Percentiles rank a stretch among this genome's conserved stretches.
These are phyloP conservation scores for Sitta europaea DNA, from an alignment of 2,113 vertebrate species.

Conservation along the genomic window DNA sequence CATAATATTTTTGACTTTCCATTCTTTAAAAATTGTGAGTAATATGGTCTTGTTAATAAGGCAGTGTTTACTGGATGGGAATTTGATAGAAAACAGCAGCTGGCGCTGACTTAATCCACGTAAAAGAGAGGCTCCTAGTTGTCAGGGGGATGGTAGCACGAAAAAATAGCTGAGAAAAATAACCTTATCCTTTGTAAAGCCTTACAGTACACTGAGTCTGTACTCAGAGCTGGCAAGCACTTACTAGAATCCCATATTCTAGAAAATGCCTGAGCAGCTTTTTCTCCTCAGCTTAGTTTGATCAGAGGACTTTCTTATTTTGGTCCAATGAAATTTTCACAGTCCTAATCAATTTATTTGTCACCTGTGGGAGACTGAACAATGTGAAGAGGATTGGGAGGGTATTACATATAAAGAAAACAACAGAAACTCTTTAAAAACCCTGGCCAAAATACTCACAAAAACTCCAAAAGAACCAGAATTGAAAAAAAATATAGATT, in stretches of 20 bases:
- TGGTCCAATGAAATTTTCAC: neutral
- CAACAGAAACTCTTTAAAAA: neutral
- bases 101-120: neutral
- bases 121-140: neutral
- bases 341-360: neutral
- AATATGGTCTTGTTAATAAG: neutral
- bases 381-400: accelerated
- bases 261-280: neutral
- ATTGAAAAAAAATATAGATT: neutral
- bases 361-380: neutral
- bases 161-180: neutral
- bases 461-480: neutral
- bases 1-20: neutral
- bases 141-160: neutral
- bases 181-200: neutral
- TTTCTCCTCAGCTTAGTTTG: neutral
- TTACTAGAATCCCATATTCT: neutral
- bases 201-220: neutral
- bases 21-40: neutral
- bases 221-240: neutral
- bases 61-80: neutral
- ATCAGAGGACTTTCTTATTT: neutral
- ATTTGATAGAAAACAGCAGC: neutral
- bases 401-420: neutral
- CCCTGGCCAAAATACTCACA: neutral